These are phyloP conservation scores for Zosterops japonicus DNA, from an alignment of 2,113 vertebrate species.

Conservation along the genomic window DNA sequence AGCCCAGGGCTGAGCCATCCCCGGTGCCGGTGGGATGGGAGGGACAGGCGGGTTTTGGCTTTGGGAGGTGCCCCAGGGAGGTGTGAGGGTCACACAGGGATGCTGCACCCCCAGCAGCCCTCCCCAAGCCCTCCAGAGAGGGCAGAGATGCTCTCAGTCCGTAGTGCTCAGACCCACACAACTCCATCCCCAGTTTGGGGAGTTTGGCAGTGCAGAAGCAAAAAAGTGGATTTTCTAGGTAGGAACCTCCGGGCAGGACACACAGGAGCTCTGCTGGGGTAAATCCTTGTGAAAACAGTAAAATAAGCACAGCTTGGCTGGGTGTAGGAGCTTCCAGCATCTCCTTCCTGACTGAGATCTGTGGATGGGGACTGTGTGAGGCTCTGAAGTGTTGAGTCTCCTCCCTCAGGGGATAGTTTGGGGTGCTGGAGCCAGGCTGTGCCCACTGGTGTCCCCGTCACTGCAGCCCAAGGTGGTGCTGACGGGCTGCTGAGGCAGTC, in stretches of 20 bases:
- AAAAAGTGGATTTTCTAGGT: not conserved
- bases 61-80: not conserved
- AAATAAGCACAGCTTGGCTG: not conserved
- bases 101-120: not conserved
- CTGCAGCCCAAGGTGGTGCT: not conserved
- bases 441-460: not conserved
- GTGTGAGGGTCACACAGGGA: not conserved
- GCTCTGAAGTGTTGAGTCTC: not conserved
- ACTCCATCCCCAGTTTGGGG: not conserved
- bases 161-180: not conserved
- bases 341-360: not conserved
- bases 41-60: not conserved
- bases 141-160: not conserved
- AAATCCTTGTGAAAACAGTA: not conserved
- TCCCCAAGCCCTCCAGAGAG: not conserved
- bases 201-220: too few species aligned
- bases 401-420: not conserved
- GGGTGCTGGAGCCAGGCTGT: not conserved
- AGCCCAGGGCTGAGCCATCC: not conserved
- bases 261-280: not conserved
- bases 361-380: not conserved
- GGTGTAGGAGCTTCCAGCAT: not conserved
- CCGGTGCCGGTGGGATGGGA: not conserved
- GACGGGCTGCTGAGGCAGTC: not conserved
- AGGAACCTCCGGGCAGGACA: fast-evolving